Evolutionary conservation across 2,113 vertebrate species (phyloP).

Genomic region (Cinclus cinclus): DNA sequence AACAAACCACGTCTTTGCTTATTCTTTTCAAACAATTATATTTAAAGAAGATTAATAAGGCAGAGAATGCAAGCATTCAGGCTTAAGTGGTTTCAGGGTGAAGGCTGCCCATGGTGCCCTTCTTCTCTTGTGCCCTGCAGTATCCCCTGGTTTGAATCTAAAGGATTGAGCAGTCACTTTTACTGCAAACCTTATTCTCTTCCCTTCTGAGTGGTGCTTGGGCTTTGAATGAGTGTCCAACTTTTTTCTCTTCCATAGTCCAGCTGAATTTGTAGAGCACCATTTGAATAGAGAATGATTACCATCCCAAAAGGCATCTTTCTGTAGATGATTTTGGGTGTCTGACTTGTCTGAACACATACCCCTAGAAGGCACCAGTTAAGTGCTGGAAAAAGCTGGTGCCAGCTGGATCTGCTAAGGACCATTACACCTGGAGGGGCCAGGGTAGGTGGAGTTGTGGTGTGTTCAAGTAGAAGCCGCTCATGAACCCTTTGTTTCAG

Average conservation of each 20-base stretch:
- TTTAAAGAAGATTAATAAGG: background rate
- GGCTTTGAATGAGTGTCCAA: background rate
- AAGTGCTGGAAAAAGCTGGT: background rate
- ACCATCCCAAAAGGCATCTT: background rate
- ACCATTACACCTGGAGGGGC: background rate
- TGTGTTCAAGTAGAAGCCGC: background rate
- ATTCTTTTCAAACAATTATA: background rate
- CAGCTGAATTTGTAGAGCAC: background rate
- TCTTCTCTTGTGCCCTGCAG: accelerated
- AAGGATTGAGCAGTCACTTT: accelerated
- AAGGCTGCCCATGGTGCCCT: background rate
- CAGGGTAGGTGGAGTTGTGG: background rate
- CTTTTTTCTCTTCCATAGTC: background rate
- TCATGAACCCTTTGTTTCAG: background rate
- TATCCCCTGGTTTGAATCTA: background rate
- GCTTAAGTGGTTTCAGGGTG: background rate
- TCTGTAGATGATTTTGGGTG: background rate
- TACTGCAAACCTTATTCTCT: background rate
- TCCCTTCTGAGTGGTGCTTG: background rate
- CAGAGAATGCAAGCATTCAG: background rate
- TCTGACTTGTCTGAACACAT: background rate
- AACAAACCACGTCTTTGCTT: background rate
- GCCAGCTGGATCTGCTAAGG: background rate
- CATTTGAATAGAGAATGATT: background rate
- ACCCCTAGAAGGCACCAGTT: background rate